These are phyloP conservation scores for Caenorhabditis angaria DNA, from an alignment of 2,888 invertebrate genomes.

Conservation along the genomic window DNA sequence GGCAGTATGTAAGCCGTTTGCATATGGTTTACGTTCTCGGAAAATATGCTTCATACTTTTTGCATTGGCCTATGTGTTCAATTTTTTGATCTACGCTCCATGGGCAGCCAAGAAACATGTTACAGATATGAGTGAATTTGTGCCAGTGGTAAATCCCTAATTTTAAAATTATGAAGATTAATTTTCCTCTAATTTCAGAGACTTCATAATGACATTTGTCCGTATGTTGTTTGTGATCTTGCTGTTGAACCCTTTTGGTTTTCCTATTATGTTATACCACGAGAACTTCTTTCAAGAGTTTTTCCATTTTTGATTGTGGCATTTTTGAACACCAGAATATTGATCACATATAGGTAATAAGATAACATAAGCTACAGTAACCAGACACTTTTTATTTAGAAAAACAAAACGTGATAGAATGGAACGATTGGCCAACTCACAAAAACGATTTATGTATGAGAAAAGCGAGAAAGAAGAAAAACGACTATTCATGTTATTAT, in stretches of 20 bases:
- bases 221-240: slow-evolving; percentile 68
- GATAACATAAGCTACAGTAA: neutral
- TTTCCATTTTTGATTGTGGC: slow-evolving; percentile 75
- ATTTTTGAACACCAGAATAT: slow-evolving; percentile 74
- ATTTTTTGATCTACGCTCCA: slow-evolving; percentile 69
- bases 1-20: slow-evolving; percentile 74
- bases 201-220: slow-evolving; percentile 45
- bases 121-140: slow-evolving; percentile 43
- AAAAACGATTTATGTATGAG: slow-evolving; percentile 57
- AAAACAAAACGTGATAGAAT: slow-evolving; percentile 73
- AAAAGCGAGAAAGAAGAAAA: slow-evolving; percentile 73
- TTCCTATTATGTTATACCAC: slow-evolving; percentile 63
- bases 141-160: slow-evolving; percentile 28
- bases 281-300: slow-evolving; percentile 73
- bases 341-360: slow-evolving; percentile 73
- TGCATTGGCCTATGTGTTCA: slow-evolving; percentile 65
- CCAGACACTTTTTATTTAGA: slow-evolving; percentile 27
- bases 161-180: neutral
- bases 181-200: slow-evolving; percentile 15
- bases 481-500: slow-evolving; percentile 74
- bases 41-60: slow-evolving; percentile 59
- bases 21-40: slow-evolving; percentile 56
- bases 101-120: slow-evolving; percentile 70
- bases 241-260: slow-evolving; percentile 59
- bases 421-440: slow-evolving; percentile 60